Conservation (phyloP, 2,797 vertebrate genomes). For the Myotis myotis region DNA sequence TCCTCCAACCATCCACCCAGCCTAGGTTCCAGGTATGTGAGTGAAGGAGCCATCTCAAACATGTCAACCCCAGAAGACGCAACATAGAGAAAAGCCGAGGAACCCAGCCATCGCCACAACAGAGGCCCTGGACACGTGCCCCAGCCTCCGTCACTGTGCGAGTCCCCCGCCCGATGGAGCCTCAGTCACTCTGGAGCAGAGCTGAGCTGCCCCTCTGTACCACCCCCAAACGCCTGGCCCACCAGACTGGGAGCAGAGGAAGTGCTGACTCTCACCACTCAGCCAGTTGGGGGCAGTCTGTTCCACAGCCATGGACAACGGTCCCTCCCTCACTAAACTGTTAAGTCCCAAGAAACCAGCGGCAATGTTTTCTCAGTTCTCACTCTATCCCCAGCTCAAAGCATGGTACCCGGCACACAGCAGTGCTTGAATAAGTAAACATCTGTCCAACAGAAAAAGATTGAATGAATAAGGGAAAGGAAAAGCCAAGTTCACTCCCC, state of each 20-base stretch:
- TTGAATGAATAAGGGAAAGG: neutral
- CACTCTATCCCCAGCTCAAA: neutral
- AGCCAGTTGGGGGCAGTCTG: neutral
- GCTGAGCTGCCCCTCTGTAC: neutral
- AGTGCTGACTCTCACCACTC: neutral
- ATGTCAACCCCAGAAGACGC: neutral
- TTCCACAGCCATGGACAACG: accelerated
- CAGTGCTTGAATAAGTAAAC: neutral
- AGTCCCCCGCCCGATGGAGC: neutral
- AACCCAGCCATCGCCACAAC: accelerated
- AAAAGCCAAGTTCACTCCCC: neutral
- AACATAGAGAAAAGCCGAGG: neutral
- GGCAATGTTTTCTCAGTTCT: neutral
- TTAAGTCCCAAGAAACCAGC: neutral
- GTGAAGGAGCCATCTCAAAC: neutral
- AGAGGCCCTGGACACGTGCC: accelerated
- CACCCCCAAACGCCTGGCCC: neutral
- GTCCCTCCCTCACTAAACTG: accelerated
- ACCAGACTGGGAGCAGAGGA: neutral
- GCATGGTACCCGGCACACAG: neutral
- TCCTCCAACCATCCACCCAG: neutral
- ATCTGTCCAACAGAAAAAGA: neutral
- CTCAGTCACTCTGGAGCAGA: neutral
- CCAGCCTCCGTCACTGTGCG: too few relatives aligned
- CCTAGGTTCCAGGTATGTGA: neutral